Percentiles rank a stretch among this genome's conserved stretches.
These are phyloP conservation scores for Polietes domitor DNA, from an alignment of 2,888 invertebrate genomes.

Conservation along the genomic window DNA sequence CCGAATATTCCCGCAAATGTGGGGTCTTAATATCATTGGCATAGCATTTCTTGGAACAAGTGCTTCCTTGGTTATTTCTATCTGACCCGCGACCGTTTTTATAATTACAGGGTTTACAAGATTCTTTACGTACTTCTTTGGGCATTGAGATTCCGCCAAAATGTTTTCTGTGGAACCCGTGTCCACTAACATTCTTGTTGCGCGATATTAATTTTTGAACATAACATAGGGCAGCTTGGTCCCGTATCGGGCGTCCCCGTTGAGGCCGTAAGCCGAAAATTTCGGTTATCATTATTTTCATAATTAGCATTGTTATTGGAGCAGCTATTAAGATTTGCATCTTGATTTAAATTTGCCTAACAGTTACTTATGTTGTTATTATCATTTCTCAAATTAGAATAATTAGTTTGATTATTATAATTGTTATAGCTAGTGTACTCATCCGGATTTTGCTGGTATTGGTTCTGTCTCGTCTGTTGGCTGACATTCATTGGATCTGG, in stretches of 20 bases:
- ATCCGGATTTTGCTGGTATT: neutral
- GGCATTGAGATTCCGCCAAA: neutral
- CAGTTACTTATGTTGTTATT: too few relatives aligned
- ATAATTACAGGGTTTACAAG: neutral
- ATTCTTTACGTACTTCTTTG: neutral
- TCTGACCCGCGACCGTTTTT: neutral
- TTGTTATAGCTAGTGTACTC: neutral
- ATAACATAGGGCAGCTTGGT: too few relatives aligned
- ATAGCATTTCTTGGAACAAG: neutral
- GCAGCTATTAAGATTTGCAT: too few relatives aligned
- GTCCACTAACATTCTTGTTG: too few relatives aligned
- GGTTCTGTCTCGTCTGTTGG: neutral
- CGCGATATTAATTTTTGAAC: too few relatives aligned
- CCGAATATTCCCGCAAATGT: conserved; percentile 6
- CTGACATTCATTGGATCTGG: neutral
- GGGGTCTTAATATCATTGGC: neutral
- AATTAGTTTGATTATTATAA: neutral
- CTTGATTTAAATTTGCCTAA: too few relatives aligned
- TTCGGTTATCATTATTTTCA: too few relatives aligned
- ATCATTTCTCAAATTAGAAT: too few relatives aligned
- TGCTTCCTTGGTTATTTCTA: neutral
- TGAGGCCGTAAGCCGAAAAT: neutral
- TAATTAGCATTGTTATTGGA: too few relatives aligned
- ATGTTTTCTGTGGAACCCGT: neutral
- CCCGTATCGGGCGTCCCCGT: too few relatives aligned